Evolutionary conservation across 2,888 invertebrate species (phyloP), one percentile per base, ranked within the genome.

Genomic region (Erebia ligea): DNA sequence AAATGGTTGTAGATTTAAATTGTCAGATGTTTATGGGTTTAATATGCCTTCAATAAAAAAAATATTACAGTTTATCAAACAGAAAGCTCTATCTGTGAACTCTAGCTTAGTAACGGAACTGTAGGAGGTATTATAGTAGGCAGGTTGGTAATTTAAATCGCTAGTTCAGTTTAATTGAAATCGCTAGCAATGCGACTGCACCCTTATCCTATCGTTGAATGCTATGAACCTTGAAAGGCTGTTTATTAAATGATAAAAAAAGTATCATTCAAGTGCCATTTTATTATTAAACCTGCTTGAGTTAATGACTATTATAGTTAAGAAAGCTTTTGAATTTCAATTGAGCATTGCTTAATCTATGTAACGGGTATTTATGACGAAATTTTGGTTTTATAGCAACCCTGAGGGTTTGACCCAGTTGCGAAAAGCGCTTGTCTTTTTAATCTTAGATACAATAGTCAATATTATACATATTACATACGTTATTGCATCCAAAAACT

Each of bases 141-240:
- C 6, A 6, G 34, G 34, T 34, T 5, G 34, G 34, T 34, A 34
- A 25, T 34, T 34, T 34, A 34, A 34, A 34, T 13, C 19, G 5
- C 13, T n/a, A n/a, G 34, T 57, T 48, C 58, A 52, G 8, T 68
- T 50, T 17, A 13, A 56, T 54, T 21, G 15, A 11, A 63, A 69
- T 50, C 68, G 68, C 70, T 68, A 25, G n/a, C 9, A 71, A 48
- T 68, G 48, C 52, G 42, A 63, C 59, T 50, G 21, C 15, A 40
- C 10, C 48, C 50, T 17, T 19, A 17, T 57, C 42, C 66, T 42
- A 66, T 21, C 42, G 50, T 57, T 57, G 57, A 72, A 72, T 42
- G 72, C 71, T 62, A 73, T 73, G 66, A 72, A 75, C 76, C 75
- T 76, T 75, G 73, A 70, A 69, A 69, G 52, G 19, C 52, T 63